These are phyloP conservation scores for Cristatella mucedo DNA, from an alignment of 2,888 invertebrate genomes.

Conservation along the genomic window DNA sequence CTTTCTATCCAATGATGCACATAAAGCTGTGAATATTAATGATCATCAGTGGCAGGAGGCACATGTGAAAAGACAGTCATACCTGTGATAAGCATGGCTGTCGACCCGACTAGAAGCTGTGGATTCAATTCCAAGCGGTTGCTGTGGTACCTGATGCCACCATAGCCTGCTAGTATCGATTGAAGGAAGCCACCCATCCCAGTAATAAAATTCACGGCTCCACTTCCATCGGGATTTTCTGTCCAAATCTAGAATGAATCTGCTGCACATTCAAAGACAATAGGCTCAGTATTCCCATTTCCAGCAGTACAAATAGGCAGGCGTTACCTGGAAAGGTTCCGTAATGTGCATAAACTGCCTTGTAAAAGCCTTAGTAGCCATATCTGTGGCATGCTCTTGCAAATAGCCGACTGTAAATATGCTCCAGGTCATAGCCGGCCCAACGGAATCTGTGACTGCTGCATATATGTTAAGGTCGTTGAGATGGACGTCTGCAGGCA, in stretches of 20 bases:
- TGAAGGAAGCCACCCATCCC: conserved; percentile 41
- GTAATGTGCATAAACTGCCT: conserved; percentile 29
- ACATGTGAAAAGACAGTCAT: no score
- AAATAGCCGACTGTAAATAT: conserved; percentile 39
- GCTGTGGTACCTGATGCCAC: conserved; percentile 29
- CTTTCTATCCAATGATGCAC: no score
- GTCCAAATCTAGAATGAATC: conserved; percentile 40
- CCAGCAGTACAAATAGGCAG: no score
- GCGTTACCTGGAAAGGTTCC: conserved; percentile 38
- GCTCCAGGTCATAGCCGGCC: conserved; percentile 42
- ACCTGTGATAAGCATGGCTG: no score
- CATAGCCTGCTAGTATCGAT: conserved; percentile 37
- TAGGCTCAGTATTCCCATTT: no score
- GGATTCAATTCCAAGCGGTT: conserved; percentile 20
- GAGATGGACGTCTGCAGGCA: conserved; percentile 19
- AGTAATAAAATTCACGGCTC: conserved; percentile 39
- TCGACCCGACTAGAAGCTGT: no score
- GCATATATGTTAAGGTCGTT: conserved; percentile 38
- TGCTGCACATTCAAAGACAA: no score
- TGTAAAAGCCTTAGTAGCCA: conserved; percentile 28
- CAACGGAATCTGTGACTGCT: conserved; percentile 21
- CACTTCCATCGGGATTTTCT: conserved; percentile 28
- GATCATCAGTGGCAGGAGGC: no score
- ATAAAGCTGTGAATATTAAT: no score
- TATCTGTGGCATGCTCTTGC: conserved; percentile 26